Conservation (phyloP, 2,888 invertebrate genomes). For the Drosophila greeni region DNA sequence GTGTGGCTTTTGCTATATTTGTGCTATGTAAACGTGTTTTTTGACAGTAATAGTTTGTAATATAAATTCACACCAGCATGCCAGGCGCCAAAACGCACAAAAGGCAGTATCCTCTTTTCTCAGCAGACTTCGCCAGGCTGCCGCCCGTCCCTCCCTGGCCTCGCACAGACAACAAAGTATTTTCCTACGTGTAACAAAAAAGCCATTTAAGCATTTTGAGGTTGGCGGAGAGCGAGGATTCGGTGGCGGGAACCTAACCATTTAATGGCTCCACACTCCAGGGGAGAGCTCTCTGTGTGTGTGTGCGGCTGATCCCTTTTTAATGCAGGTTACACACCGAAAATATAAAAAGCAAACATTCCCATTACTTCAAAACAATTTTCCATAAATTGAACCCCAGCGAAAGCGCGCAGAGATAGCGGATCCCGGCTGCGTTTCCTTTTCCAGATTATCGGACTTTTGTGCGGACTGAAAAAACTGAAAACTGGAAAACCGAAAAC, state of each 20-base stretch:
- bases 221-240: conserved; percentile 49
- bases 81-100: conserved; percentile 60
- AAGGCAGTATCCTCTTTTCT: conserved; percentile 36
- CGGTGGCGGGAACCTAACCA: conserved; percentile 67
- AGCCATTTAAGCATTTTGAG: conserved; percentile 74
- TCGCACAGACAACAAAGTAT: conserved; percentile 70
- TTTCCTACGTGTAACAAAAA: conserved; percentile 74
- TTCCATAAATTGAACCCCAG: conserved; percentile 73
- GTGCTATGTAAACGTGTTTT: conserved; percentile 75
- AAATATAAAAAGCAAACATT: conserved; percentile 52
- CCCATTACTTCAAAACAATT: conserved; percentile 74
- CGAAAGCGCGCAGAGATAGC: conserved; percentile 11
- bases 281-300: conserved; percentile 18
- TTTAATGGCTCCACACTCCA: conserved; percentile 65
- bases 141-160: conserved; percentile 1
- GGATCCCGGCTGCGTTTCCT: conserved; percentile 36
- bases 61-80: conserved; percentile 71
- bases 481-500: conserved; percentile 9
- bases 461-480: conserved; percentile 14
- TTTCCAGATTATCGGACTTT: conserved; percentile 24
- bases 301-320: conserved; percentile 63
- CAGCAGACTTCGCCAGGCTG: neutral
- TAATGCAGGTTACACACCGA: conserved; percentile 59
- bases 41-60: conserved; percentile 75
- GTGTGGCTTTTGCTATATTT: conserved; percentile 55